Conservation (phyloP, 2,888 invertebrate genomes). For the Lamproptera curius region DNA sequence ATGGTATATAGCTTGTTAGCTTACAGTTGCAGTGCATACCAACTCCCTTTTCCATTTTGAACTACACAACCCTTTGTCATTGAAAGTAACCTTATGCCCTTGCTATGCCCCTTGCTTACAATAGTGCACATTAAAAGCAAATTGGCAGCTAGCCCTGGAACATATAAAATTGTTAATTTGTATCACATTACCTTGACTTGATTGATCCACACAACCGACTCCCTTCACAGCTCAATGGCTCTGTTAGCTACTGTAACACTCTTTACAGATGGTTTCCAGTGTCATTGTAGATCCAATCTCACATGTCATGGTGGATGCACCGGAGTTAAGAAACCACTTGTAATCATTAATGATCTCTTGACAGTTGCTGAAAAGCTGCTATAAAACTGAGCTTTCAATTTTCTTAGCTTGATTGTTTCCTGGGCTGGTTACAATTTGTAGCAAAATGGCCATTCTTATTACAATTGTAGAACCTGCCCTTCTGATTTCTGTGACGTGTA, state of each 20-base stretch:
- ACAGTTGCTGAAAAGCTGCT: conserved; percentile 27
- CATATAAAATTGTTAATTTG: conserved; percentile 29
- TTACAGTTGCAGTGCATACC: neutral
- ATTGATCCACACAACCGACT: conserved; percentile 13
- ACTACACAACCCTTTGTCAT: conserved; percentile 20
- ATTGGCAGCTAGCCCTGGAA: conserved; percentile 29
- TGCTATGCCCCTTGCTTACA: conserved; percentile 19
- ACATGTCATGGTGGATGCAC: conserved; percentile 25
- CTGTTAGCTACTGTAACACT: conserved; percentile 27
- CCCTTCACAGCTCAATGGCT: conserved; percentile 23
- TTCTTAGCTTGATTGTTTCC: neutral
- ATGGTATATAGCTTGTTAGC: neutral
- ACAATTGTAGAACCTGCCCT: conserved; percentile 29
- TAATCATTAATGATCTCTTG: neutral
- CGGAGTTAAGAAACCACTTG: conserved; percentile 26
- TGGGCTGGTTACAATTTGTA: conserved; percentile 19
- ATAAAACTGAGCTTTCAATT: conserved; percentile 22
- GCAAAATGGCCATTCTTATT: conserved; percentile 22
- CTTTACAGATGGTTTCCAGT: conserved; percentile 19
- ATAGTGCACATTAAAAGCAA: conserved; percentile 25
- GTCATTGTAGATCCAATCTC: conserved; percentile 17
- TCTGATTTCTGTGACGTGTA: conserved; percentile 14
- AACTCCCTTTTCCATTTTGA: neutral
- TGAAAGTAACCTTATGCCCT: conserved; percentile 25
- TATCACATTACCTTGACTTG: conserved; percentile 18